Evolutionary conservation across 2,113 vertebrate genomes (phyloP).

Genomic region (Neogobius melanostomus): DNA sequence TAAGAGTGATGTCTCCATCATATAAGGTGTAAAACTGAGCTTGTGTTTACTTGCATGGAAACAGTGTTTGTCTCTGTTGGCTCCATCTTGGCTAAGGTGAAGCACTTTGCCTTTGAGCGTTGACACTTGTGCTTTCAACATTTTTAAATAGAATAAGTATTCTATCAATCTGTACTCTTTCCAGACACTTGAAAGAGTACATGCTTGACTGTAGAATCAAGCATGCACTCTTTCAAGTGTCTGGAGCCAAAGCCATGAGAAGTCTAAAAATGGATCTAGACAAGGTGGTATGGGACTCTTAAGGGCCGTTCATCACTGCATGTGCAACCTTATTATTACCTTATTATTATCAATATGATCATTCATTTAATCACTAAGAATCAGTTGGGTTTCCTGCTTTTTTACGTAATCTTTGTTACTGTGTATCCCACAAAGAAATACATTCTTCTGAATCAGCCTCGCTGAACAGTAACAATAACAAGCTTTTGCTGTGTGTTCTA

Average conservation of each 20-base stretch:
- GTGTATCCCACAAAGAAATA: too few species aligned
- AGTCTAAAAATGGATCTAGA: slow-evolving; percentile 42
- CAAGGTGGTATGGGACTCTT: slow-evolving; percentile 11
- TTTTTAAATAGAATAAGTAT: slow-evolving; percentile 32
- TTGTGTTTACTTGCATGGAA: slow-evolving; percentile 64
- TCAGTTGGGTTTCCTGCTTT: too few species aligned
- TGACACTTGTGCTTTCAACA: slow-evolving; percentile 11
- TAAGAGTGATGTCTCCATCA: slow-evolving; percentile 1
- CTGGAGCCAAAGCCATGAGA: slow-evolving; percentile 38
- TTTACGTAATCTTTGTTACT: too few species aligned
- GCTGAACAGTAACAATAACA: too few species aligned
- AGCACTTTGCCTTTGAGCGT: slow-evolving; percentile 2
- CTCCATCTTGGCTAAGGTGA: slow-evolving; percentile 48
- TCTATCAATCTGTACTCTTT: too few species aligned
- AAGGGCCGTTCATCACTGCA: too few species aligned
- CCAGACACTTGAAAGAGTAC: too few species aligned
- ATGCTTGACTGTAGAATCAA: not conserved
- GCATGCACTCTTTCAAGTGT: slow-evolving; percentile 15
- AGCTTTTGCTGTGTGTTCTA: too few species aligned
- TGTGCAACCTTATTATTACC: too few species aligned
- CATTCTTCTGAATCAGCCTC: too few species aligned
- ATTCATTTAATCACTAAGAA: too few species aligned
- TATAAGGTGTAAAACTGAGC: slow-evolving; percentile 26
- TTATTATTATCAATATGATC: too few species aligned
- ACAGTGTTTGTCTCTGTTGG: slow-evolving; percentile 51